These are phyloP conservation scores for Pollimyrus isidori DNA, from an alignment of 2,113 vertebrate genomes.

Conservation along the genomic window DNA sequence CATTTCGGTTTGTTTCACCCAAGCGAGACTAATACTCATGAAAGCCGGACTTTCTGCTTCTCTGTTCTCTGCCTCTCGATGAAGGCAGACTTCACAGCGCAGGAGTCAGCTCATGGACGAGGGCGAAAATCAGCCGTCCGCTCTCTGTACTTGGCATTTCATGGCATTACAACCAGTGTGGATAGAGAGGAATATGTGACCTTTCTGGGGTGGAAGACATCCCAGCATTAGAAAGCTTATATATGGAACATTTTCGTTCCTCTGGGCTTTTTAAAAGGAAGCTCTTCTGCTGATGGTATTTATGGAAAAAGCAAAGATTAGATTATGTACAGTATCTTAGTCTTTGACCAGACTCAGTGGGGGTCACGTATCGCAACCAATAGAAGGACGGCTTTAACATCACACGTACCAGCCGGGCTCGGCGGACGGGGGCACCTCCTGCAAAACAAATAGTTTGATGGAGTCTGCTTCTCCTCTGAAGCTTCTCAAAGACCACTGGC, in stretches of 20 bases:
- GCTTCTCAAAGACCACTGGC: neutral
- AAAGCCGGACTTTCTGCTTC: neutral
- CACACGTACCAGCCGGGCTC: neutral
- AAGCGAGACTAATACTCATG: neutral
- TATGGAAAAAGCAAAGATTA: neutral
- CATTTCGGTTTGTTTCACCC: neutral
- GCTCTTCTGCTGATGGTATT: neutral
- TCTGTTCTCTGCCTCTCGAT: neutral
- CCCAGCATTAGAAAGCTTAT: neutral
- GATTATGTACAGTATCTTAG: neutral
- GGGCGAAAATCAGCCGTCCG: neutral
- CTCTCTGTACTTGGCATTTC: neutral
- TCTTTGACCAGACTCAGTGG: neutral
- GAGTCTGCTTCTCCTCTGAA: neutral
- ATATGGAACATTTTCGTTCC: neutral
- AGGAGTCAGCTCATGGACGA: neutral
- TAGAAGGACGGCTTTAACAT: neutral
- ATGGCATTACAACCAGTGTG: constrained; percentile 4
- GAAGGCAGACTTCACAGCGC: neutral
- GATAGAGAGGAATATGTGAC: neutral
- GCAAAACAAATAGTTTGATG: neutral
- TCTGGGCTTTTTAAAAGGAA: neutral
- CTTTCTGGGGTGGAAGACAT: neutral
- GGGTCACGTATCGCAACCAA: neutral
- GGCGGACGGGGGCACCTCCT: neutral